These are phyloP conservation scores for Rhyacophila evoluta DNA, from an alignment of 2,888 invertebrate species.

Conservation along the genomic window DNA sequence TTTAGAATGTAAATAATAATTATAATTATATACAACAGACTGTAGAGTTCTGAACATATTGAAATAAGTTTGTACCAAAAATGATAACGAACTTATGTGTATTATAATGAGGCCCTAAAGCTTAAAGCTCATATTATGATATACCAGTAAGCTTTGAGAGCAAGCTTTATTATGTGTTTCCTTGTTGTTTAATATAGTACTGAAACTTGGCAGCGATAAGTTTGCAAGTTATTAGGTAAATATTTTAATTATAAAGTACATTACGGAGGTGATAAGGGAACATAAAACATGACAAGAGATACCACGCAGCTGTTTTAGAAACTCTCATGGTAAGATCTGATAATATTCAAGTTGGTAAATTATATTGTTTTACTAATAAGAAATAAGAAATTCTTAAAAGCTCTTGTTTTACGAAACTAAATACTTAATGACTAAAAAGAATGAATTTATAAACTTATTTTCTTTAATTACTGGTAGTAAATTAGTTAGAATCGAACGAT, in stretches of 20 bases:
- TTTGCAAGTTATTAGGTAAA: constrained; percentile 47
- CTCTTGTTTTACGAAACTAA: no score
- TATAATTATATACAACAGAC: no score
- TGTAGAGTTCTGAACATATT: background rate
- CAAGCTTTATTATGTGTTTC: constrained; percentile 12
- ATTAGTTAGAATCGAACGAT: no score
- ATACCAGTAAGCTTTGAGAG: background rate
- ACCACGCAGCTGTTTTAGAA: background rate
- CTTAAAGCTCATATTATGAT: background rate
- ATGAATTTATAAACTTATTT: no score
- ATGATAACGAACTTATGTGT: constrained; percentile 9
- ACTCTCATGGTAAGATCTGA: background rate
- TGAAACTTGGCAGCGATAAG: constrained; percentile 22
- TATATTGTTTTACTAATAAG: no score
- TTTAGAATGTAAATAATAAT: no score
- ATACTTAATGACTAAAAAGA: no score
- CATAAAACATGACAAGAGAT: background rate
- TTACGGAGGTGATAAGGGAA: constrained; percentile 37
- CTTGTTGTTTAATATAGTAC: constrained; percentile 16
- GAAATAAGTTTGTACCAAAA: background rate
- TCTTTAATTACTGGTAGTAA: no score
- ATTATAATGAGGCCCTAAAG: constrained; percentile 9
- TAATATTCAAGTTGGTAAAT: background rate
- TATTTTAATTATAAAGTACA: constrained; percentile 43
- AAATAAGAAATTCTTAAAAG: no score